Evolutionary conservation across 2,797 vertebrate species (phyloP), one percentile per base, ranked within the genome.

Genomic region (Gambusia yucatana): DNA sequence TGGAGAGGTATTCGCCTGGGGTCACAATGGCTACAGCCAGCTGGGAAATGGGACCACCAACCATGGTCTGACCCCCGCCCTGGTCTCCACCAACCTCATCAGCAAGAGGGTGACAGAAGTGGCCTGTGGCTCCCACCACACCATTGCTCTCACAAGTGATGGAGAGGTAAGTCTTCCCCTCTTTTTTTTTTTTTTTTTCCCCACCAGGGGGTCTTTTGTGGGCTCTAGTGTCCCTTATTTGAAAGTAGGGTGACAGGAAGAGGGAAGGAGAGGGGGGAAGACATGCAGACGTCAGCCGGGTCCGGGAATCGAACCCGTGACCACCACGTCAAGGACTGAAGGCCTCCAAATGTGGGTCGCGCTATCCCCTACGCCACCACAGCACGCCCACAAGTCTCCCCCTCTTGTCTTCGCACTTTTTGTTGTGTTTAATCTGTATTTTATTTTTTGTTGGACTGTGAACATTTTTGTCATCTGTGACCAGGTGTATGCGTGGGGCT

Each of bases 1-100:
- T 88, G 98, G 98, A 88, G 98, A 99, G 86, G 97, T 99, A 61
- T 99, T 97, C 90, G 97, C 97, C 0, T 99, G 98, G 98, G 98
- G 98, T 55, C 98, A 99, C 88, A 99, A 99, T 86, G 97, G 98
- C 79, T 99, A 99, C 63, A 98, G 97, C 89, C 98, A 99, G 86
- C 88, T 99, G 79, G 98, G 98, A 72, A 99, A 99, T 73, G 98
- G 98, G 33, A 98, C 97, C 76, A 97, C 97, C 76, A 99, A 96
- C 90, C 97, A 99, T 2, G 96, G 97, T 16, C 92, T 98, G 41
- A 84, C 95, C 79, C 98, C 98, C 2, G 97, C 96, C 73, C 95
- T 97, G 75, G 97, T 99, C 77, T 99, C 98, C 85, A 98, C 97
- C 83, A 99, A 99, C 89, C 94, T 99, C 80, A 96, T 97, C 17